Conservation (phyloP, 2,888 invertebrate species). For the Odontocolon sp. region DNA sequence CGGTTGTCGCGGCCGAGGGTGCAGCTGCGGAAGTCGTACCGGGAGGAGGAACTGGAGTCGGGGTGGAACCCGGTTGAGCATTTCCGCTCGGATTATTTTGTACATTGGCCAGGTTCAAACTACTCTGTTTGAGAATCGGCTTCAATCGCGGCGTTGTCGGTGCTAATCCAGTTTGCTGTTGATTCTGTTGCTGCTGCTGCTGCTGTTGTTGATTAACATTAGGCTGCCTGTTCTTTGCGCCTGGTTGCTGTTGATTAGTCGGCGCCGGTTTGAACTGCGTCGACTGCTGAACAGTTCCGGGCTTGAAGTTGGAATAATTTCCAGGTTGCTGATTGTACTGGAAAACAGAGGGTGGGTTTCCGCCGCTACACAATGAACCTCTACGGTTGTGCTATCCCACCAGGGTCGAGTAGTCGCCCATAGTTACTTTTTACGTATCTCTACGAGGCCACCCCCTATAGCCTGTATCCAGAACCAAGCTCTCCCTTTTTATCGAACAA, state of each 20-base stretch:
- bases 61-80: constrained; percentile 1
- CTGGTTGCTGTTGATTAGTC: constrained; percentile 57
- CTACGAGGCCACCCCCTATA: constrained; percentile 77
- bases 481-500: constrained; percentile 56
- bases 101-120: constrained; percentile 24
- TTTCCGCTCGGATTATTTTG: constrained; percentile 33
- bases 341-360: constrained; percentile 79
- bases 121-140: constrained; percentile 76
- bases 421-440: constrained; percentile 71
- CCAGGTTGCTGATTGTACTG: constrained; percentile 76
- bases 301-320: constrained; percentile 73
- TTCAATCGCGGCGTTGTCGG: constrained; percentile 73
- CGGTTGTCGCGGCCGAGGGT: not conserved
- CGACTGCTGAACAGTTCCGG: constrained; percentile 58
- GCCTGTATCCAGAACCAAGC: constrained; percentile 71
- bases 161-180: constrained; percentile 54
- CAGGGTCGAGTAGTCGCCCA: constrained; percentile 79
- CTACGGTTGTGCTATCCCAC: constrained; percentile 80
- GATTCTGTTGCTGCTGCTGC: constrained; percentile 58
- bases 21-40: not conserved
- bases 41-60: not conserved
- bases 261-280: constrained; percentile 48
- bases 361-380: constrained; percentile 81
- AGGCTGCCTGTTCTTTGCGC: constrained; percentile 43
- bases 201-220: constrained; percentile 53